phyloP scores from a whole-genome alignment of 2,888 invertebrate species.

The Notodonta ziczac region DNA sequence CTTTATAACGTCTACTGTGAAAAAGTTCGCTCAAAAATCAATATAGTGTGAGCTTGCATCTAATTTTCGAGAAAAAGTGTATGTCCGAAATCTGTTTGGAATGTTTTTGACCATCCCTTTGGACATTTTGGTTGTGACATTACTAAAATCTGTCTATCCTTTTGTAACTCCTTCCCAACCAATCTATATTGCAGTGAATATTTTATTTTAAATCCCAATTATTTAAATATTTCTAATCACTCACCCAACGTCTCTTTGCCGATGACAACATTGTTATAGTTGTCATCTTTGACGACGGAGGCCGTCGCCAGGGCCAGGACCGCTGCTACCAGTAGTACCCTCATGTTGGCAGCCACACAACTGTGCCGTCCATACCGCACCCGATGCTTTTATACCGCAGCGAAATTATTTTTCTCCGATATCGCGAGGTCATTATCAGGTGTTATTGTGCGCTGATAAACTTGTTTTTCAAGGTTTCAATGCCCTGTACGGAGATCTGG shows the following conservation, averaged over 20 bases:
- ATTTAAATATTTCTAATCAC: slow-evolving; percentile 15
- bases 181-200: too few species aligned
- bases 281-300: slow-evolving; percentile 62
- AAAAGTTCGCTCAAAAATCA: too few species aligned
- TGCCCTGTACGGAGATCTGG: slow-evolving; percentile 1
- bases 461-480: slow-evolving; percentile 10
- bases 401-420: slow-evolving; percentile 16
- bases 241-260: slow-evolving; percentile 70
- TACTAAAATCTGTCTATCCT: too few species aligned
- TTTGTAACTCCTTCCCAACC: too few species aligned
- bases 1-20: too few species aligned
- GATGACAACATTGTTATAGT: slow-evolving; percentile 44
- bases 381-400: slow-evolving; percentile 59
- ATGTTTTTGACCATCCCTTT: too few species aligned
- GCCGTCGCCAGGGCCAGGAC: slow-evolving; percentile 63
- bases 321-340: slow-evolving; percentile 58
- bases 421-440: slow-evolving; percentile 33
- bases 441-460: slow-evolving; percentile 36
- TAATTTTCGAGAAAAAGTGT: too few species aligned
- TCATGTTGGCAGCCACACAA: slow-evolving; percentile 51
- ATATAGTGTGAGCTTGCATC: too few species aligned
- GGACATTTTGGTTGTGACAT: too few species aligned
- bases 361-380: slow-evolving; percentile 39
- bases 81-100: too few species aligned
- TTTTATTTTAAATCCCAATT: too few species aligned